phyloP scores from a whole-genome alignment of 2,888 invertebrate genomes.

The Phalera bucephala region DNA sequence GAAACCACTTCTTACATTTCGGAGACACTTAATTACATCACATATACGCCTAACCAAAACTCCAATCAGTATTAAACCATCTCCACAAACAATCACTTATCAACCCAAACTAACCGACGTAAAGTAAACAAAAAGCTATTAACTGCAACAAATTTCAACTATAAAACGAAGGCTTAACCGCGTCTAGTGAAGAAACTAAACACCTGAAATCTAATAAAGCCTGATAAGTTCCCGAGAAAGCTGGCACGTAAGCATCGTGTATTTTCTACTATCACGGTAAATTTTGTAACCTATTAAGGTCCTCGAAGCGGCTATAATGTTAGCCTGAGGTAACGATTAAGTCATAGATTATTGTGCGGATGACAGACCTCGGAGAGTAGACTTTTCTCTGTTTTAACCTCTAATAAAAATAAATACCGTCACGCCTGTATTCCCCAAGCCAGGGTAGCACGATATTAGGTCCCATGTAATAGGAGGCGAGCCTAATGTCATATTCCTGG shows the following conservation, averaged over 20 bases:
- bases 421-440: too few relatives aligned
- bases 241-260: constrained; percentile 75
- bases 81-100: background rate
- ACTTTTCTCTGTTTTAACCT: constrained; percentile 14
- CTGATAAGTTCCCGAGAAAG: constrained; percentile 66
- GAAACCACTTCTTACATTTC: too few relatives aligned
- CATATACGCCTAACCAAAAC: too few relatives aligned
- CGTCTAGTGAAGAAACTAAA: constrained; percentile 54
- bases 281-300: constrained; percentile 82
- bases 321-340: constrained; percentile 80
- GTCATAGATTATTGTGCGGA: constrained; percentile 61
- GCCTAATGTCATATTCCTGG: too few relatives aligned
- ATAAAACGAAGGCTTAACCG: constrained; percentile 35
- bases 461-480: too few relatives aligned
- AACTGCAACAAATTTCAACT: constrained; percentile 35
- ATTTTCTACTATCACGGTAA: constrained; percentile 80
- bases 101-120: constrained; percentile 12
- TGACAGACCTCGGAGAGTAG: constrained; percentile 33
- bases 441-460: too few relatives aligned
- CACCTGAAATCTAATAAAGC: constrained; percentile 66
- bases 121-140: constrained; percentile 27
- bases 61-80: too few relatives aligned
- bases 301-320: constrained; percentile 80
- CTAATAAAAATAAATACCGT: too few relatives aligned
- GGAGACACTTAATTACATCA: too few relatives aligned